Conservation (phyloP, 2,797 vertebrate genomes). For the Fundulus diaphanus region DNA sequence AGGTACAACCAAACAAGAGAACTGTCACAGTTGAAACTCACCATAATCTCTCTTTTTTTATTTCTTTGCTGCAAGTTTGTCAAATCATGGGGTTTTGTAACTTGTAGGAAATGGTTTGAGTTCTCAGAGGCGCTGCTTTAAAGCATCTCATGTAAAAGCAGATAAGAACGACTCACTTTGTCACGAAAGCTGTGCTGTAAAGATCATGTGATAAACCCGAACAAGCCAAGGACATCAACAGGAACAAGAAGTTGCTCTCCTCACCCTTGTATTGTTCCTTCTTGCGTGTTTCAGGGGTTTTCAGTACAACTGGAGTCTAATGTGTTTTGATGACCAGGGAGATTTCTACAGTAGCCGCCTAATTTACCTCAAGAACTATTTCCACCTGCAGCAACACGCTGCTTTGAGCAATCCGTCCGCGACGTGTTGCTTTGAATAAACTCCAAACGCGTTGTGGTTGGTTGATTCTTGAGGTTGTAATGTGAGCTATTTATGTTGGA, state of each 20-base stretch:
- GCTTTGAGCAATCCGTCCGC: neutral
- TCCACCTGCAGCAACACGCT: neutral
- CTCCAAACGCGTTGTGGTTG: neutral
- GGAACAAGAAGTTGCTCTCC: neutral
- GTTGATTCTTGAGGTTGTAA: neutral
- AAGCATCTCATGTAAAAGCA: slow-evolving; percentile 10
- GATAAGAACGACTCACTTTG: slow-evolving; percentile 61
- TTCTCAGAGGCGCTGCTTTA: neutral
- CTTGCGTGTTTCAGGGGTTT: neutral
- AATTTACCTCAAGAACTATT: neutral
- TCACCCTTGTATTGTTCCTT: neutral
- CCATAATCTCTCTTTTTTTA: slow-evolving; percentile 19
- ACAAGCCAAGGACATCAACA: slow-evolving; percentile 20
- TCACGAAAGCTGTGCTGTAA: slow-evolving; percentile 46
- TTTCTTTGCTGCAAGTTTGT: slow-evolving; percentile 11
- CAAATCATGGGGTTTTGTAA: slow-evolving; percentile 52
- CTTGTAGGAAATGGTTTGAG: slow-evolving; percentile 8
- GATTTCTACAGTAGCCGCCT: neutral
- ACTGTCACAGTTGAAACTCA: neutral
- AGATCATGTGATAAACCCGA: slow-evolving; percentile 56
- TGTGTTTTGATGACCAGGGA: neutral
- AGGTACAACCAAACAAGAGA: neutral
- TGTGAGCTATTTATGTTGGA: neutral
- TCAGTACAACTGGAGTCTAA: neutral
- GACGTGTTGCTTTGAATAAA: neutral